Conservation (phyloP, 2,797 vertebrate species). For the Schizothorax lantsangensis region DNA sequence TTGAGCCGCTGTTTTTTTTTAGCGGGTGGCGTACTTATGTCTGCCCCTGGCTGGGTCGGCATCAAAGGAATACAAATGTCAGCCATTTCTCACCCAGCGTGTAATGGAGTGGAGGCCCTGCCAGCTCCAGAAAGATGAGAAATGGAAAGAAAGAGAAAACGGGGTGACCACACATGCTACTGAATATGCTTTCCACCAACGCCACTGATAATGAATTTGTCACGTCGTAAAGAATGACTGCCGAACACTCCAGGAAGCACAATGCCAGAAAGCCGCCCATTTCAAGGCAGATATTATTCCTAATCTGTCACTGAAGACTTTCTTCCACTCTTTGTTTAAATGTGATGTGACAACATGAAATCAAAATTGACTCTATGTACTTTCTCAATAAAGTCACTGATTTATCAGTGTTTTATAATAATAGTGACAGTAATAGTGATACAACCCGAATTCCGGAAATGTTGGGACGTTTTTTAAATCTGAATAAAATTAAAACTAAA, state of each 20-base stretch:
- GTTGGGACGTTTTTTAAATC: no score
- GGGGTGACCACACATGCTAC: constrained; percentile 28
- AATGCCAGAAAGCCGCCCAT: background rate
- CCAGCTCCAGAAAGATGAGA: constrained; percentile 58
- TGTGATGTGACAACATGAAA: background rate
- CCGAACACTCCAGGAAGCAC: background rate
- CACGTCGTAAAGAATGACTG: constrained; percentile 40
- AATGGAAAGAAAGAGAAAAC: background rate
- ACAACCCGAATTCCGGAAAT: no score
- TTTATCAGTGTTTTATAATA: background rate
- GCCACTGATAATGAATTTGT: constrained; percentile 14
- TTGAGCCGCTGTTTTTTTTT: constrained; percentile 77
- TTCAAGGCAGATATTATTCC: background rate
- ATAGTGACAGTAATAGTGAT: background rate
- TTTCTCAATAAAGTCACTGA: background rate
- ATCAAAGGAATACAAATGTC: constrained; percentile 81
- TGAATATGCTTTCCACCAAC: background rate
- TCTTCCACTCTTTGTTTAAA: background rate
- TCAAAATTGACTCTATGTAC: background rate
- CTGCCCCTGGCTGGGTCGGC: constrained; percentile 69
- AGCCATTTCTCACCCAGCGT: constrained; percentile 78
- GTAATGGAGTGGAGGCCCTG: constrained; percentile 71
- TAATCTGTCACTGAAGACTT: background rate
- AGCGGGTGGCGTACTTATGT: constrained; percentile 69
- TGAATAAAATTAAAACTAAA: no score